Base-by-base conservation (phyloP, 2,888 invertebrate species). In the Himalopsyche anomala region DNA sequence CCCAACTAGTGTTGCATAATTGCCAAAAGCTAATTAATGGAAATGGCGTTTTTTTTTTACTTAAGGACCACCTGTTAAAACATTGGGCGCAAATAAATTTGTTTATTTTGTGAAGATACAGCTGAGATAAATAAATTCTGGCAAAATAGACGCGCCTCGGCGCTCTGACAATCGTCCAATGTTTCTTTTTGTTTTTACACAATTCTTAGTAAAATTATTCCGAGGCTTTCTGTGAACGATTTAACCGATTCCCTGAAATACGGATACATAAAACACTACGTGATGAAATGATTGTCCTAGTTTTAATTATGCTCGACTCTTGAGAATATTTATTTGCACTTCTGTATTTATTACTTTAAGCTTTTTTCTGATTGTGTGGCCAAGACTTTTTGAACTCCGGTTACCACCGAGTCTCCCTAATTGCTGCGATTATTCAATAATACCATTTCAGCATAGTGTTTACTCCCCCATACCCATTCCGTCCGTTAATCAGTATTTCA, bases 41-140 rank as follows among this genome's bases (percentile, higher is more conserved):
- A 62, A 19, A 62, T 19, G 28, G 28, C 62, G 62, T 62, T 62
- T 28, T 62, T 56, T 28, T 62, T 62, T 19, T 62, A 62, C 62
- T 62, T 62, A 19, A 6, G 62, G 19, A 62, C 19, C 62, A 62
- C 62, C 62, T 62, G 62, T 62, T 62, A 62, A 62, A 62, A 62
- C 62, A 62, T 62, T 62, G 62, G 62, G 62, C 62, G 62, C 62
- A 62, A 62, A 62, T 62, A 62, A 62, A 62, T 62, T 62, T 62
- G 62, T 62, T 62, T 62, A 28, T 62, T 62, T 62, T 62, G 62
- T 62, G 62, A 62, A 62, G 62, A 62, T 62, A 62, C 62, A 62
- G 62, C 62, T 28, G 62, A 62, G 28, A 62, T 62, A 62, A 62
- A 62, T 19, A 62, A n/a, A 11, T 62, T 62, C 62, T 62, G 62